A percentile compares a stretch with the other conserved stretches of the same genome.
phyloP scores from a whole-genome alignment of 53 echinoderm and acorn worm genomes.

The Holothuria leucospilota region DNA sequence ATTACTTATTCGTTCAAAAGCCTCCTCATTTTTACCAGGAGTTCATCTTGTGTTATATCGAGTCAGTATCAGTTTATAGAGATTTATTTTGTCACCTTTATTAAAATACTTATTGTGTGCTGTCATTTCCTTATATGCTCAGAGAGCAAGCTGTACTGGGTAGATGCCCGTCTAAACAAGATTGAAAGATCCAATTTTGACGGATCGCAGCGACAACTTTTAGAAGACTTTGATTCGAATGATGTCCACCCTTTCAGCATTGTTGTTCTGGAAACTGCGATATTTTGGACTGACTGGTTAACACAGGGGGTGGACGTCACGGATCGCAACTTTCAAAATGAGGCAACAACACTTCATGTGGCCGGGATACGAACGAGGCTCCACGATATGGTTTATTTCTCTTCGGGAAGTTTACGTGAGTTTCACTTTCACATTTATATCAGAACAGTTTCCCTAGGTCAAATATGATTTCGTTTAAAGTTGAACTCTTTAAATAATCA shows the following conservation, averaged over 20 bases:
- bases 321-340: not conserved
- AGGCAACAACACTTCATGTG: not conserved
- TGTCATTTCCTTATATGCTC: not conserved
- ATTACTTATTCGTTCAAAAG: no score
- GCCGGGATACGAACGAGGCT: not conserved
- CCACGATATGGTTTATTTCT: not conserved
- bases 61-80: no score
- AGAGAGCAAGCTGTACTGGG: slow-evolving; percentile 18
- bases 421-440: no score
- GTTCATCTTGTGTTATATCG: no score
- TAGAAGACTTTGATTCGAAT: not conserved
- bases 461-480: no score
- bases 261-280: not conserved
- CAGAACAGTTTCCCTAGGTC: no score
- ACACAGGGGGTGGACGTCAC: not conserved
- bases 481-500: no score
- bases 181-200: slow-evolving; percentile 16
- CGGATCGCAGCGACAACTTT: not conserved
- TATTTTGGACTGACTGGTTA: slow-evolving; percentile 9
- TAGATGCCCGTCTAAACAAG: not conserved
- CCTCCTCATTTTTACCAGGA: no score
- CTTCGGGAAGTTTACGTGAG: no score
- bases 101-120: no score
- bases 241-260: not conserved
- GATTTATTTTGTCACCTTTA: no score